Base-by-base conservation (phyloP, 2,888 invertebrate species). In the Exocentrus adspersus region DNA sequence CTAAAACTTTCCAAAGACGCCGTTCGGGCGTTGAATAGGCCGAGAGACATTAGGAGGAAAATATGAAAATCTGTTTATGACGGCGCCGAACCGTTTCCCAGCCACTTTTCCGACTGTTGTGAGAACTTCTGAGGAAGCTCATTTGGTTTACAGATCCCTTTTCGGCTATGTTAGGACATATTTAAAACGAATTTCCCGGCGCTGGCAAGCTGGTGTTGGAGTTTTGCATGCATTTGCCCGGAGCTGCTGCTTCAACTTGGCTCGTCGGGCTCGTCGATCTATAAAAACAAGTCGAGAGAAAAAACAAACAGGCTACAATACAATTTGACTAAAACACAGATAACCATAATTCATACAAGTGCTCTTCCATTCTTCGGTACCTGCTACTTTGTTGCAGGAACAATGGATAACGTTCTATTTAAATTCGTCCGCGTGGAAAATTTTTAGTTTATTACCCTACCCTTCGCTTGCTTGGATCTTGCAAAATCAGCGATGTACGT, bases 11-110 rank as follows among this genome's bases (percentile, higher is more conserved):
- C 32, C 14, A 30, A 57, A 57, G 57, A 57, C 46, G 16, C 57
- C 57, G 46, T 46, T 46, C 32, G 24, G n/a, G 32, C 46, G 30
- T 20, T 46, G 57, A 57, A 57, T 57, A 30, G 46, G 46, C 46
- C n/a, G 16, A 32, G 46, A 57, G 46, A 57, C 46, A 57, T 57
- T 57, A 57, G 43, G n/a, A 46, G 20, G 56, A 57, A 37, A 57
- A 57, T 57, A 57, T 57, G 57, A 57, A 57, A 57, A 57, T 57
- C 46, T 57, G 57, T 57, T 57, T 57, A 57, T 32, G 57, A 30
- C 46, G 46, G 19, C 21, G 57, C 57, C 57, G 20, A 46, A 46
- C 57, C 12, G 32, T 57, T 46, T 30, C 45, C n/a, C 37, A 32
- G 57, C 43, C 16, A 16, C 46, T 57, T 57, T 57, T 28, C 45